Conservation (phyloP, 2,888 invertebrate species). For the Blastobasis adustella region DNA sequence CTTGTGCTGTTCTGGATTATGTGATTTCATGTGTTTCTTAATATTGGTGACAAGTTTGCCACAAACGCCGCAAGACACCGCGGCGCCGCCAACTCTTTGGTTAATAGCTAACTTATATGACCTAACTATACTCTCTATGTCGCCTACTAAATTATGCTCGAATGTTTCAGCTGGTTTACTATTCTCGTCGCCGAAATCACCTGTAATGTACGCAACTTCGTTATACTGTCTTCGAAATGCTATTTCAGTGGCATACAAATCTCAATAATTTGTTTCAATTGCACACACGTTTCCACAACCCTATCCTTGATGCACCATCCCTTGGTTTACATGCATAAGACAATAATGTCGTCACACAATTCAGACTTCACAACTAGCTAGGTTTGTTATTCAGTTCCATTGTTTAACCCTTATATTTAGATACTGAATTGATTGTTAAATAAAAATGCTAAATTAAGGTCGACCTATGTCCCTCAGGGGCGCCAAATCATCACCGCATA, state of each 20-base stretch:
- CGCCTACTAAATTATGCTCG: conserved; percentile 42
- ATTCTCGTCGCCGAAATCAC: conserved; percentile 68
- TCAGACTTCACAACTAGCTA: too few species aligned
- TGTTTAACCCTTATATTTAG: too few species aligned
- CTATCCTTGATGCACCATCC: conserved; percentile 8
- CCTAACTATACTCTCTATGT: conserved; percentile 56
- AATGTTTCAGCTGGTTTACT: conserved; percentile 53
- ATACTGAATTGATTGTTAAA: neutral
- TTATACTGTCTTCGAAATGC: too few species aligned
- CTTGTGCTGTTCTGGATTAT: conserved; percentile 77
- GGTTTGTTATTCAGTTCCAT: too few species aligned
- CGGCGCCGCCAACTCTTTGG: conserved; percentile 41
- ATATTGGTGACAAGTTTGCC: conserved; percentile 79
- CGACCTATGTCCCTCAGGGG: conserved; percentile 63
- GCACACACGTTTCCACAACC: conserved; percentile 17
- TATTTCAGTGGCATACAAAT: too few species aligned
- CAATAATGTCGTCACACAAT: too few species aligned
- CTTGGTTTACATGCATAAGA: conserved; percentile 35
- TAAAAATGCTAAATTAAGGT: neutral
- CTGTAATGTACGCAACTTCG: conserved; percentile 44
- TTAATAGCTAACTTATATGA: conserved; percentile 47
- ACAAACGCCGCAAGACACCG: conserved; percentile 77
- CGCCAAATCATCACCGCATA: conserved; percentile 60
- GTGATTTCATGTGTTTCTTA: conserved; percentile 80
- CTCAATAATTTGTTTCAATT: neutral